A percentile compares a stretch with the other conserved stretches of the same genome.
Conservation (phyloP, 2,797 vertebrate genomes). For the Myotis planiceps region DNA sequence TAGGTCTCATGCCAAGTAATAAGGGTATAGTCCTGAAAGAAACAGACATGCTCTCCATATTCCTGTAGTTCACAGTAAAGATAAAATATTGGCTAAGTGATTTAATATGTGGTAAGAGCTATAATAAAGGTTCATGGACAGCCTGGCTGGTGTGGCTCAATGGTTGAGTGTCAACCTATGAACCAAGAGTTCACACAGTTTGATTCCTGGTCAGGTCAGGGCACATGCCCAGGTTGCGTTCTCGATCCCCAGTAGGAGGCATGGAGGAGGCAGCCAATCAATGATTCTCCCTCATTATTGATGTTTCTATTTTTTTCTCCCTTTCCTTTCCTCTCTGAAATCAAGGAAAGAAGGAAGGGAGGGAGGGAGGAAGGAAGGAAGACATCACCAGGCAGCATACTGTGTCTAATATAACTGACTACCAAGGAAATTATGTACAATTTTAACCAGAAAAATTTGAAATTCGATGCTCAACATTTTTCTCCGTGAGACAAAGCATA, state of each 20-base stretch:
- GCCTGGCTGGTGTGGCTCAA: not conserved
- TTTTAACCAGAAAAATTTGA: not conserved
- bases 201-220: too few relatives aligned
- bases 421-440: not conserved
- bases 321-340: too few relatives aligned
- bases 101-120: not conserved
- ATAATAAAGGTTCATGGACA: not conserved
- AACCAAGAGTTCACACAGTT: too few relatives aligned
- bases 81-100: not conserved
- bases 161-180: too few relatives aligned
- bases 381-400: not conserved
- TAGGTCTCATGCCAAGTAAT: not conserved
- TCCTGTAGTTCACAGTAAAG: not conserved
- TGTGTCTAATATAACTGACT: not conserved
- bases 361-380: too few relatives aligned
- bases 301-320: too few relatives aligned
- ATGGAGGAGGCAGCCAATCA: too few relatives aligned
- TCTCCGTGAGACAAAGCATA: not conserved
- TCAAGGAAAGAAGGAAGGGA: too few relatives aligned
- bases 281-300: too few relatives aligned
- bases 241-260: too few relatives aligned
- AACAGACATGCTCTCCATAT: not conserved
- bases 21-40: not conserved
- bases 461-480: not conserved
- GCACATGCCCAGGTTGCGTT: too few relatives aligned